phyloP scores from a whole-genome alignment of 2,797 vertebrate species.

The Lagodon rhomboides region DNA sequence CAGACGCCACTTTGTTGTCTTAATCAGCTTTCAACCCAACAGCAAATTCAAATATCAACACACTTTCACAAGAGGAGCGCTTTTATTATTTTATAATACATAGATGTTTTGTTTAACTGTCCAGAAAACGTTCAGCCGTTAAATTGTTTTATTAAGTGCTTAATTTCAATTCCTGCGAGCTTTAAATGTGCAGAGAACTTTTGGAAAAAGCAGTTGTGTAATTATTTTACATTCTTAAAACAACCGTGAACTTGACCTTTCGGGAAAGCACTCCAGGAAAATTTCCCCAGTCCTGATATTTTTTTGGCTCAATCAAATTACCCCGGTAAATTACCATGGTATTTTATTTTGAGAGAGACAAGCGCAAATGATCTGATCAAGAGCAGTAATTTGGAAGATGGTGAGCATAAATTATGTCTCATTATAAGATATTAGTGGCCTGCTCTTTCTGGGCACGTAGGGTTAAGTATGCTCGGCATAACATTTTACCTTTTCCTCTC shows the following conservation, averaged over 20 bases:
- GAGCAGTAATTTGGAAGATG: neutral
- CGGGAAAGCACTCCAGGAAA: neutral
- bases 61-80: neutral
- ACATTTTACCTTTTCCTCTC: constrained; percentile 20
- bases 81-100: neutral
- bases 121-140: neutral
- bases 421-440: neutral
- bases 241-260: constrained; percentile 26
- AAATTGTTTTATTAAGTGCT: neutral
- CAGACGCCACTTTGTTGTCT: neutral
- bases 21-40: neutral
- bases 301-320: neutral
- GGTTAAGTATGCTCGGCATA: constrained; percentile 38
- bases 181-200: constrained; percentile 6
- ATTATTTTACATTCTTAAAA: neutral
- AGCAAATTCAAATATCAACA: constrained; percentile 1
- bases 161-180: neutral
- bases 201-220: neutral
- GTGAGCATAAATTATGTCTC: neutral
- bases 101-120: neutral
- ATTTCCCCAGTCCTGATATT: neutral
- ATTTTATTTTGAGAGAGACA: neutral
- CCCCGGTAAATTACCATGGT: neutral
- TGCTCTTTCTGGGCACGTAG: constrained; percentile 20
- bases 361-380: neutral